Evolutionary conservation across 2,113 vertebrate species (phyloP).

Genomic region (Hypanus sabinus): DNA sequence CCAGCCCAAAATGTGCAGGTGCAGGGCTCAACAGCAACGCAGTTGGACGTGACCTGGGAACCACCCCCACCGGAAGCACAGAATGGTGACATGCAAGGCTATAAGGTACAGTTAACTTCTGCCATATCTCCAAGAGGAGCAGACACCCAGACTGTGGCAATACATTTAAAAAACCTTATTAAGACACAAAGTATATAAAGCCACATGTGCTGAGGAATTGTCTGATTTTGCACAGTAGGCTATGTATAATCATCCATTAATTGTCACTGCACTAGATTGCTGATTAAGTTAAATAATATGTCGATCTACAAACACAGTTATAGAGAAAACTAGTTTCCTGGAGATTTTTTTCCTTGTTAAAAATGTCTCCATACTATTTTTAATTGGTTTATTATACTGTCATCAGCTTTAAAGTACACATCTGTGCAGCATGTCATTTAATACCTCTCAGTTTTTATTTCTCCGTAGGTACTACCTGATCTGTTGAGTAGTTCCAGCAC

Average conservation of each 20-base stretch:
- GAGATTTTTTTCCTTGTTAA: not conserved
- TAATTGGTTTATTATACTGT: not conserved
- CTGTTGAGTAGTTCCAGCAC: too few species aligned
- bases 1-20: constrained; percentile 76
- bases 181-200: not conserved
- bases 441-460: too few species aligned
- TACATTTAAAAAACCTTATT: too few species aligned
- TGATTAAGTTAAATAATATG: not conserved
- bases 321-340: not conserved
- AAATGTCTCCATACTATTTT: not conserved
- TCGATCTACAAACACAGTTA: not conserved
- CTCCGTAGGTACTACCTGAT: too few species aligned
- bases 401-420: not conserved
- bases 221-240: not conserved
- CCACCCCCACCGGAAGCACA: constrained; percentile 76
- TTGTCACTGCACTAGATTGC: not conserved
- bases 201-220: not conserved
- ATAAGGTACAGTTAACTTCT: constrained; percentile 64
- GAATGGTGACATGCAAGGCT: constrained; percentile 94
- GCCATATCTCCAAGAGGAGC: accelerated
- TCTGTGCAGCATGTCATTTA: not conserved
- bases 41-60: constrained; percentile 89
- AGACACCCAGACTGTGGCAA: not conserved
- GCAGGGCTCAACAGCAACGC: constrained; percentile 76
- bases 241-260: not conserved